A percentile compares a stretch with the other conserved stretches of the same genome.
These are phyloP conservation scores for Clinocottus analis DNA, from an alignment of 2,113 vertebrate genomes.

Conservation along the genomic window DNA sequence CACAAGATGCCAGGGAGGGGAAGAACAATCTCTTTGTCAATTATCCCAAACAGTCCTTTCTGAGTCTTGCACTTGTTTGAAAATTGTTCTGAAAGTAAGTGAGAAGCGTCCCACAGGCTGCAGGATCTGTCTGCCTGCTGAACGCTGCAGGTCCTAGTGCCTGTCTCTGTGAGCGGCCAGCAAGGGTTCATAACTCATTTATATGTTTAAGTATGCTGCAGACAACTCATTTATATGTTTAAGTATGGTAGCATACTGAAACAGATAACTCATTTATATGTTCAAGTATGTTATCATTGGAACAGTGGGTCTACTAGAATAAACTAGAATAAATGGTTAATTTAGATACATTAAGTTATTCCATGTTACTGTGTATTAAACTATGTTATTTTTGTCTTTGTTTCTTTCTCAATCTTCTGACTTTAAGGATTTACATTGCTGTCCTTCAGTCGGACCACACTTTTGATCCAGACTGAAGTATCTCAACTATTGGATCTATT, in stretches of 20 bases:
- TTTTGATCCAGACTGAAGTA: background rate
- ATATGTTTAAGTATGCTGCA: background rate
- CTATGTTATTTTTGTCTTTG: background rate
- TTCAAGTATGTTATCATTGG: too few relatives aligned
- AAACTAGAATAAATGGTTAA: background rate
- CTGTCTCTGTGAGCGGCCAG: constrained; percentile 30
- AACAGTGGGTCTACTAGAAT: too few relatives aligned
- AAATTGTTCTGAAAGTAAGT: constrained; percentile 80
- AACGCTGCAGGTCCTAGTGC: constrained; percentile 82
- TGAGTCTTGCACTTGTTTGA: constrained; percentile 79
- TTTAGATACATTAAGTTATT: background rate
- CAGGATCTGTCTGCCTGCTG: constrained; percentile 23
- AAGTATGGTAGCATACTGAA: too few relatives aligned
- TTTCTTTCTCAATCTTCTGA: background rate
- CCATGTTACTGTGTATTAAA: background rate
- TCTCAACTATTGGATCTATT: background rate
- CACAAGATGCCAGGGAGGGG: constrained; percentile 40
- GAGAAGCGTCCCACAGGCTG: constrained; percentile 64
- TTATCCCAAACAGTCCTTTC: constrained; percentile 69
- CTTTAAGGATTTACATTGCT: background rate
- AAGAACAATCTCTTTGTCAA: constrained; percentile 40
- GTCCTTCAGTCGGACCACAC: too few relatives aligned
- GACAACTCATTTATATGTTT: background rate
- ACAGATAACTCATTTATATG: background rate
- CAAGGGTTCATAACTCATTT: background rate